These are phyloP conservation scores for Otis tarda DNA, from an alignment of 2,113 vertebrate species.

Conservation along the genomic window DNA sequence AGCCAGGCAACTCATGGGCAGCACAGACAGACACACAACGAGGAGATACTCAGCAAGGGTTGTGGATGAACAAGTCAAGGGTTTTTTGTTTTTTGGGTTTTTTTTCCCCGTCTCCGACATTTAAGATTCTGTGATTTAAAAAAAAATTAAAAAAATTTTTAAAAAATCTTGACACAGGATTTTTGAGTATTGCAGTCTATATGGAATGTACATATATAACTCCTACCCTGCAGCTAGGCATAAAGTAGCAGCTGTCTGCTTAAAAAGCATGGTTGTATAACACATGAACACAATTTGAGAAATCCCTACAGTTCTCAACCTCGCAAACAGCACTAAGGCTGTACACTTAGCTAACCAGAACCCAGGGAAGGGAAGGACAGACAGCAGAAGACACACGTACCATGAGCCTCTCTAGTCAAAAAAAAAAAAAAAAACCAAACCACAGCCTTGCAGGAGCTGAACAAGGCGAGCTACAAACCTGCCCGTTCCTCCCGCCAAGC, in stretches of 20 bases:
- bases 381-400: too few relatives aligned
- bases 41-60: too few relatives aligned
- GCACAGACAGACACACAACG: rapidly evolving
- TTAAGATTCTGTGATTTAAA: background rate
- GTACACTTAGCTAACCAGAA: too few relatives aligned
- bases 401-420: too few relatives aligned
- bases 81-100: too few relatives aligned
- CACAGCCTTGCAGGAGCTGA: too few relatives aligned
- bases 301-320: background rate
- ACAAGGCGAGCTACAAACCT: too few relatives aligned
- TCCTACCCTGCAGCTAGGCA: background rate
- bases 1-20: background rate
- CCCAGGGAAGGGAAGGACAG: too few relatives aligned
- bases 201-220: rapidly evolving
- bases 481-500: too few relatives aligned
- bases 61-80: rapidly evolving
- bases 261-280: background rate
- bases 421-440: too few relatives aligned
- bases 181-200: background rate
- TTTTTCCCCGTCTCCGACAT: rapidly evolving
- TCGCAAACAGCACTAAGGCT: rapidly evolving
- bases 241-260: background rate
- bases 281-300: rapidly evolving
- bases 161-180: background rate
- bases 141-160: too few relatives aligned